These are phyloP conservation scores for Zenarchopterus dispar DNA, from an alignment of 2,797 vertebrate genomes.

Conservation along the genomic window DNA sequence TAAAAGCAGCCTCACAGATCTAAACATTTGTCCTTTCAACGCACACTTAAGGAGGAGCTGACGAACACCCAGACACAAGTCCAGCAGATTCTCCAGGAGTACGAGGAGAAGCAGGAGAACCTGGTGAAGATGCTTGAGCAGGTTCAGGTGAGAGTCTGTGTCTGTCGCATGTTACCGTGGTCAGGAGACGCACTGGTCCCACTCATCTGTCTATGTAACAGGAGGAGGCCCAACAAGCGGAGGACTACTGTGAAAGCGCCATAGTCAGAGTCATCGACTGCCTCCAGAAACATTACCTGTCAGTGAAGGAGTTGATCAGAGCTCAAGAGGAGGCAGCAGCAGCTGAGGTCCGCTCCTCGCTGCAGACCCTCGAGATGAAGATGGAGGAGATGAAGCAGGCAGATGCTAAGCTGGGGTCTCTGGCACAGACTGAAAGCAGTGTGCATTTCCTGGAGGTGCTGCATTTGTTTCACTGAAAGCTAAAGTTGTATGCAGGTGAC, in stretches of 20 bases:
- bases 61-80: conserved; percentile 15
- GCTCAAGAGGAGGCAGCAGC: conserved; percentile 20
- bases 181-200: background rate
- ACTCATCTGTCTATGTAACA: conserved; percentile 32
- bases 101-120: conserved; percentile 7
- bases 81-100: conserved; percentile 25
- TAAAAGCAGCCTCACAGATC: background rate
- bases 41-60: conserved; percentile 44
- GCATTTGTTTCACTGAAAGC: background rate
- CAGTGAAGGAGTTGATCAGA: conserved; percentile 39
- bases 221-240: conserved; percentile 34
- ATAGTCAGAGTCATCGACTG: conserved; percentile 33
- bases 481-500: background rate
- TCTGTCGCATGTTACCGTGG: background rate
- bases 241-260: conserved; percentile 54
- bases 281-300: conserved; percentile 55
- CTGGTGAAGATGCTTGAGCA: background rate
- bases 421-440: conserved; percentile 33
- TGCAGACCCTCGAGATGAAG: conserved; percentile 10
- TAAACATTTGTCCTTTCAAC: background rate
- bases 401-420: conserved; percentile 33
- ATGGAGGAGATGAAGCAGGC: conserved; percentile 28
- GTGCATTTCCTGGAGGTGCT: conserved; percentile 62
- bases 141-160: conserved; percentile 49
- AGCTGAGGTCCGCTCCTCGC: conserved; percentile 15